These are phyloP conservation scores for Saccostrea cuccullata DNA, from an alignment of 1,140 invertebrate genomes.

Conservation along the genomic window DNA sequence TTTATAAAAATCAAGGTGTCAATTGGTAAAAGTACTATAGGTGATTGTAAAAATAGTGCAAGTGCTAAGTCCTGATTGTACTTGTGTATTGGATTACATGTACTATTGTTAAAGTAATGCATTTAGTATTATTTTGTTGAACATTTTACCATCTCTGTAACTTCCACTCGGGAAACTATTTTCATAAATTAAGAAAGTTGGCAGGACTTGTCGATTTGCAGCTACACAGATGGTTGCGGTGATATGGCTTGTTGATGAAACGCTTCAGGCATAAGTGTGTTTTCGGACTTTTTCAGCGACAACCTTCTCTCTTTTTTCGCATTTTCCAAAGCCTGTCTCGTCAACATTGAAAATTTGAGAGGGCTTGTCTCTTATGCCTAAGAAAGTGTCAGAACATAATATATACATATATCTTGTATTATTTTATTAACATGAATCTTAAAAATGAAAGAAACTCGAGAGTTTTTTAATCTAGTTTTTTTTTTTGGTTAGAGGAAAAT, in stretches of 20 bases:
- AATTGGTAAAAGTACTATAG: background rate
- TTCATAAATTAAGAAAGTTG: background rate
- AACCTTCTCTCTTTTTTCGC: background rate
- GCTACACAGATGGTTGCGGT: background rate
- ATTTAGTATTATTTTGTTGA: background rate
- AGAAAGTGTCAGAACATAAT: background rate
- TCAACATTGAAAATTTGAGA: background rate
- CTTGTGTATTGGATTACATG: background rate
- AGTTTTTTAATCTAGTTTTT: too few species aligned
- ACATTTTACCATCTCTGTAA: background rate
- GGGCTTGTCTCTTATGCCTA: background rate
- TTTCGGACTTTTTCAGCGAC: background rate
- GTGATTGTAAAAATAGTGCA: too few species aligned
- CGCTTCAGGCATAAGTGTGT: background rate
- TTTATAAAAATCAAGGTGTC: too few species aligned
- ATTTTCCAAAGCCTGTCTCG: background rate
- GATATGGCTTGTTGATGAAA: background rate
- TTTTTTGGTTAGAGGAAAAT: too few species aligned
- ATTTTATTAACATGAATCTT: too few species aligned
- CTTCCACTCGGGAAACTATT: background rate
- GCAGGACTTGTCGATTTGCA: background rate
- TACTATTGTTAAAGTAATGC: too few species aligned
- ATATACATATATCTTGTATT: too few species aligned
- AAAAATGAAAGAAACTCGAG: too few species aligned
- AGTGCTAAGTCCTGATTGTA: too few species aligned